These are phyloP conservation scores for Trinorchestia longiramus DNA, from an alignment of 1,140 invertebrate genomes.

Conservation along the genomic window DNA sequence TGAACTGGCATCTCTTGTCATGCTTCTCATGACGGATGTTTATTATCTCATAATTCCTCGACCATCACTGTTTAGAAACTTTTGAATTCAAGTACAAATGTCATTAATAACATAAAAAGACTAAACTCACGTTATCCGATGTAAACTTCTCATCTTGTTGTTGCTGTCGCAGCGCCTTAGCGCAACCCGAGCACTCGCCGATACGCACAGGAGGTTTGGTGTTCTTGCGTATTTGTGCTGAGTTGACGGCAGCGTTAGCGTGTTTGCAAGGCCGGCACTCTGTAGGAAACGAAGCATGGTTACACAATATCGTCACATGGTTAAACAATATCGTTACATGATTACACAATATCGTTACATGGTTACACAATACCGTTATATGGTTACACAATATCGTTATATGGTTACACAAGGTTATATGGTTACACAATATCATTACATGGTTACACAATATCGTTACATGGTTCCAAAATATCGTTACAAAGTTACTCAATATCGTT, in stretches of 20 bases:
- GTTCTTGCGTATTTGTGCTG: conserved; percentile 14
- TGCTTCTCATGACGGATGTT: too few relatives aligned
- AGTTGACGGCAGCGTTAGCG: conserved; percentile 33
- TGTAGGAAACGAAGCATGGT: neutral
- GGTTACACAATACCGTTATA: too few relatives aligned
- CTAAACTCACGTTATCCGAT: neutral
- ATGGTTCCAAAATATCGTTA: too few relatives aligned
- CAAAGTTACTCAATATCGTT: too few relatives aligned
- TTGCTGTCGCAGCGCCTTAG: neutral
- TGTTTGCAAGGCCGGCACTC: conserved; percentile 35
- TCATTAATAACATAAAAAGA: neutral
- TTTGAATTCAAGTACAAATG: neutral
- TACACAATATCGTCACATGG: too few relatives aligned
- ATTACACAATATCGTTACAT: too few relatives aligned
- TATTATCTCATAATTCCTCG: neutral
- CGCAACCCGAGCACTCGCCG: conserved; percentile 23
- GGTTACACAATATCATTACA: too few relatives aligned
- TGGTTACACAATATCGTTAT: too few relatives aligned
- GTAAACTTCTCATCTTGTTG: neutral
- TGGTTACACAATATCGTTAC: too few relatives aligned
- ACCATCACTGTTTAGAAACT: neutral
- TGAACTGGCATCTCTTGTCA: too few relatives aligned
- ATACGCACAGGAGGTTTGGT: neutral
- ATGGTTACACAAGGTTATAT: too few relatives aligned
- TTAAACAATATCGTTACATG: too few relatives aligned